These are phyloP conservation scores for Lutjanus campechanus DNA, from an alignment of 2,797 vertebrate genomes.

Conservation along the genomic window DNA sequence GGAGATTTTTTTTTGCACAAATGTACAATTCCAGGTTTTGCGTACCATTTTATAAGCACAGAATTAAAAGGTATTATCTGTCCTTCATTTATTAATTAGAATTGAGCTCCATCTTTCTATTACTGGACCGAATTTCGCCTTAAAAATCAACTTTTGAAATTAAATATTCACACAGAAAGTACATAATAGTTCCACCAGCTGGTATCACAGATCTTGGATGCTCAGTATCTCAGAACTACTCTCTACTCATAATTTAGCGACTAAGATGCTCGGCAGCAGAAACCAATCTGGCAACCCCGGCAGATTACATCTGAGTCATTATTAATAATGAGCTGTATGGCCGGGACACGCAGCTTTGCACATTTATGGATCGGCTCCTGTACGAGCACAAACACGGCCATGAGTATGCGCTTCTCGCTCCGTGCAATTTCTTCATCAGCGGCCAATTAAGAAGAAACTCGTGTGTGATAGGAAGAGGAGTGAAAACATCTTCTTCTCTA, in stretches of 20 bases:
- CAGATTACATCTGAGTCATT: slow-evolving; percentile 75
- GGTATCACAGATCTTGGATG: slow-evolving; percentile 61
- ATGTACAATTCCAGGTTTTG: background rate
- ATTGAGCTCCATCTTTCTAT: slow-evolving; percentile 6
- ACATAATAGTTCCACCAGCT: slow-evolving; percentile 56
- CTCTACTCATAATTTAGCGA: slow-evolving; percentile 72
- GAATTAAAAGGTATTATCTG: slow-evolving; percentile 31
- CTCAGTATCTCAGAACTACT: slow-evolving; percentile 48
- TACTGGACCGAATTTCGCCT: slow-evolving; percentile 24
- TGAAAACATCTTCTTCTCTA: slow-evolving; percentile 24
- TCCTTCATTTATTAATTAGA: slow-evolving; percentile 33
- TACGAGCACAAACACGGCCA: slow-evolving; percentile 49
- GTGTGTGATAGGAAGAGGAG: slow-evolving; percentile 28
- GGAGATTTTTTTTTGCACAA: background rate
- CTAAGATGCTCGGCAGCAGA: slow-evolving; percentile 65
- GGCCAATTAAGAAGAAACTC: slow-evolving; percentile 45
- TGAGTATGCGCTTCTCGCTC: slow-evolving; percentile 45
- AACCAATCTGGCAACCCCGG: slow-evolving; percentile 65
- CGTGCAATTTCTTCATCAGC: slow-evolving; percentile 44
- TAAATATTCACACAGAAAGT: slow-evolving; percentile 40
- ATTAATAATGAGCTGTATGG: slow-evolving; percentile 74
- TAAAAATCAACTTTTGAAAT: slow-evolving; percentile 42
- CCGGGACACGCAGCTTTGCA: slow-evolving; percentile 50
- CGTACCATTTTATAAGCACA: background rate
- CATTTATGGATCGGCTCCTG: slow-evolving; percentile 50